Conservation (phyloP, 2,797 vertebrate species). For the Hoplostethus mediterraneus region DNA sequence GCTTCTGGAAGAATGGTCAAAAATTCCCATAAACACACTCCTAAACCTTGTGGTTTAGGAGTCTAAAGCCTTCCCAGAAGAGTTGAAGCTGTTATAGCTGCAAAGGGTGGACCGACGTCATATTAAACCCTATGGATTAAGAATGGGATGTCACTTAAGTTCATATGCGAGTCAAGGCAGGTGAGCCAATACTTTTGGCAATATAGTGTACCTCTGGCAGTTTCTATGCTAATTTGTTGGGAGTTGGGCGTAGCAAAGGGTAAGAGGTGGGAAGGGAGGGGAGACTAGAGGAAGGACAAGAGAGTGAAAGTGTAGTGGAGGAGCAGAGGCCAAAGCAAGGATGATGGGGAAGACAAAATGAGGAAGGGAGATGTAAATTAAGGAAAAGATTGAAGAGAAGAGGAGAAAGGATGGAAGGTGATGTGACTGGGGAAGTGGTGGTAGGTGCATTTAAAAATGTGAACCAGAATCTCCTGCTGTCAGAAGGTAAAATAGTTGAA, state of each 20-base stretch:
- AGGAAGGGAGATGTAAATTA: neutral
- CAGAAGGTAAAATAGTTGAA: neutral
- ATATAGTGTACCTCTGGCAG: constrained; percentile 58
- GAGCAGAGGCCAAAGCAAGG: constrained; percentile 7
- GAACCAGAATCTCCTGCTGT: neutral
- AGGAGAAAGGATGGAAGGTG: neutral
- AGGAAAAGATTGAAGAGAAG: neutral
- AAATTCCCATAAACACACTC: too few species aligned
- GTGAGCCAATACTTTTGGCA: too few species aligned
- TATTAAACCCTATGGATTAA: too few species aligned
- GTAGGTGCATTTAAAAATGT: neutral
- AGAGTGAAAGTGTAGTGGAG: constrained; percentile 25
- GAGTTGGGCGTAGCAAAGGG: constrained; percentile 43
- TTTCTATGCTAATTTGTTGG: constrained; percentile 63
- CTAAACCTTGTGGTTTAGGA: too few species aligned
- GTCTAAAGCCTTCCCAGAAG: too few species aligned
- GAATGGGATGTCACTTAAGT: too few species aligned
- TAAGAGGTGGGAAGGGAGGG: constrained; percentile 35
- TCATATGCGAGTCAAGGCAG: too few species aligned
- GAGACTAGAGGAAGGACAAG: constrained; percentile 34
- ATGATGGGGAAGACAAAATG: neutral
- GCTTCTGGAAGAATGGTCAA: too few species aligned
- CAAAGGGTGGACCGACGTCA: too few species aligned
- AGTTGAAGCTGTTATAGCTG: too few species aligned
- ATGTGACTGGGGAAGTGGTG: neutral